Evolutionary conservation across 92 coral and sea anemone species (phyloP).

Genomic region (Palythoa heliodiscus): DNA sequence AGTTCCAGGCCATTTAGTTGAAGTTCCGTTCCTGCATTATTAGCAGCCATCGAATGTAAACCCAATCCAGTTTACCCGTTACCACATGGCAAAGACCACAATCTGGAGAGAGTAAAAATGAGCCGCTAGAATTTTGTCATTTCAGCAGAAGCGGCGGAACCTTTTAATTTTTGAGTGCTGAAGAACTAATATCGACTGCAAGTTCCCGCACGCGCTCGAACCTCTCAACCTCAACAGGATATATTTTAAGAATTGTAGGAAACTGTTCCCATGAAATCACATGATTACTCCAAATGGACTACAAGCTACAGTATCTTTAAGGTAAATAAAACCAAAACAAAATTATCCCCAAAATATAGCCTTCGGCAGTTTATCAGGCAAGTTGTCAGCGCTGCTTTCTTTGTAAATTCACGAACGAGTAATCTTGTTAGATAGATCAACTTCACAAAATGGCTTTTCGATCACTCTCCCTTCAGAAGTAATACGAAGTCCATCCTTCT

Average conservation of each 20-base stretch:
- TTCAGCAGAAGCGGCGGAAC: slow-evolving; percentile 14
- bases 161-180: slow-evolving; percentile 30
- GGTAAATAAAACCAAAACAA: not conserved
- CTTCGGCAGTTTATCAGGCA: not conserved
- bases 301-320: not conserved
- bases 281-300: not conserved
- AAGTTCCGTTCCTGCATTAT: slow-evolving; percentile 24
- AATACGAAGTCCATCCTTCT: not conserved
- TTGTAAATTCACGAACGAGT: not conserved
- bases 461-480: not conserved
- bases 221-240: not conserved
- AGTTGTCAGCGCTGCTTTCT: not conserved
- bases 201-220: not conserved
- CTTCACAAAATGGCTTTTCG: not conserved
- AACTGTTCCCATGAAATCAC: slow-evolving; percentile 5
- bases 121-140: slow-evolving; percentile 13
- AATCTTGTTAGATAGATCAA: not conserved
- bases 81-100: slow-evolving; percentile 35
- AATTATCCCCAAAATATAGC: not conserved
- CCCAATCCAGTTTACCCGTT: not conserved
- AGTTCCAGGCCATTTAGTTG: slow-evolving; percentile 33
- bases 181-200: slow-evolving; percentile 30
- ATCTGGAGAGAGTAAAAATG: not conserved
- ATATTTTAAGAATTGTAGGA: too few relatives aligned
- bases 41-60: slow-evolving; percentile 29